Conservation (phyloP, 2,888 invertebrate genomes). For the Protonemura montana region DNA sequence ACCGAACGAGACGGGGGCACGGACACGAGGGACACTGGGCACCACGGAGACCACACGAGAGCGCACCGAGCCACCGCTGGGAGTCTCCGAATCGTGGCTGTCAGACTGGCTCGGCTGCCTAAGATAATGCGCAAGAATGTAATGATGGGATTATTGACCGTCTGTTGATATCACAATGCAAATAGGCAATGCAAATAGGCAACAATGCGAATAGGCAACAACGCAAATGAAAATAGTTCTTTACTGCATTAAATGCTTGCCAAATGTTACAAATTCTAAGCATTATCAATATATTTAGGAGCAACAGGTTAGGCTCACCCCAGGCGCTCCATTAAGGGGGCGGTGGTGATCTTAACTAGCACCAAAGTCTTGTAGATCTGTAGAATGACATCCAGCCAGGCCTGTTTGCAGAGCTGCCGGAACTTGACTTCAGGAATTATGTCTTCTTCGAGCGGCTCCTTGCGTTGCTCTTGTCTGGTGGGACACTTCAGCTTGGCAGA, state of each 20-base stretch:
- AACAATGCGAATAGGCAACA: too few relatives aligned
- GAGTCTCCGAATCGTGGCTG: not conserved
- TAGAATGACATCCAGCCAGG: conserved; percentile 70
- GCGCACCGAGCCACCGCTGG: not conserved
- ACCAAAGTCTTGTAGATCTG: conserved; percentile 64
- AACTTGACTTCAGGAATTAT: conserved; percentile 25
- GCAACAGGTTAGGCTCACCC: not conserved
- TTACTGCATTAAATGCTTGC: too few relatives aligned
- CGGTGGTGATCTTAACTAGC: conserved; percentile 27
- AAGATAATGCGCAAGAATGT: too few relatives aligned
- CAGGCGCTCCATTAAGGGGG: not conserved
- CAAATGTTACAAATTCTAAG: too few relatives aligned
- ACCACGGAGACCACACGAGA: not conserved
- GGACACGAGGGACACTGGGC: not conserved
- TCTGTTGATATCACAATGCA: too few relatives aligned
- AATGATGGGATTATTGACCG: too few relatives aligned
- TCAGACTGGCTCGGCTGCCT: not conserved
- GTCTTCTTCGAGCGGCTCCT: not conserved
- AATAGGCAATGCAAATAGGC: too few relatives aligned
- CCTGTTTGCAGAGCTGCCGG: conserved; percentile 55
- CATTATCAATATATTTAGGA: too few relatives aligned
- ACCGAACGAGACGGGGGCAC: not conserved
- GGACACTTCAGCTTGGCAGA: not conserved
- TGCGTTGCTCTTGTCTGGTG: not conserved
- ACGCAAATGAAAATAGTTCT: too few relatives aligned